Percentiles rank a stretch among this genome's conserved stretches.
Evolutionary conservation across 2,797 vertebrate species (phyloP).

Genomic region (Tapirus indicus): DNA sequence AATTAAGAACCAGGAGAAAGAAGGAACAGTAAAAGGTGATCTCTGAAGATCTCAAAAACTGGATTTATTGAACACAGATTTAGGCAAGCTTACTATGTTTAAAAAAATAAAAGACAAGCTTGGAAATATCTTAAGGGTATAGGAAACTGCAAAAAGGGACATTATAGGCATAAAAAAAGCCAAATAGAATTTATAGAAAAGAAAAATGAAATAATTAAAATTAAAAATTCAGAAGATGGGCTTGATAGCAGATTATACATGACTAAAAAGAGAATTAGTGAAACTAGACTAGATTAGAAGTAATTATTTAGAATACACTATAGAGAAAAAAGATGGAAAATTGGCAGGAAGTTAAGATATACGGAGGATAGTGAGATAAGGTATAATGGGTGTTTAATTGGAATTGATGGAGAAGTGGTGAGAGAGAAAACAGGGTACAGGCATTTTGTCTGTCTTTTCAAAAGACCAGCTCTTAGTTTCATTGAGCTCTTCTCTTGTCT

Average conservation of each 20-base stretch:
- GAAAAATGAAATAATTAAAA: conserved; percentile 37
- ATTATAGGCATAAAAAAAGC: not conserved
- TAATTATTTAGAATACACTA: not conserved
- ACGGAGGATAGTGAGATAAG: not conserved
- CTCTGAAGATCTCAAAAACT: not conserved
- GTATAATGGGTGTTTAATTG: not conserved
- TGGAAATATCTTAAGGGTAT: not conserved
- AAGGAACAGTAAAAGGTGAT: not conserved
- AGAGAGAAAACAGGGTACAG: not conserved
- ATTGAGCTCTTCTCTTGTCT: not conserved
- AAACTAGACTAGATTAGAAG: not conserved
- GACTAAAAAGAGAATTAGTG: conserved; percentile 10
- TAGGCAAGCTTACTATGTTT: not conserved
- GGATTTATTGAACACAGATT: not conserved
- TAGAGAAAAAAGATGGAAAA: not conserved
- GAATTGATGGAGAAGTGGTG: not conserved
- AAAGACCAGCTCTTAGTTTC: not conserved
- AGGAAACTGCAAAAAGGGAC: not conserved
- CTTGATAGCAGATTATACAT: not conserved
- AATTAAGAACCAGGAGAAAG: not conserved
- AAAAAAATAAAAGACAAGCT: conserved; percentile 27
- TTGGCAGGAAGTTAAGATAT: not conserved
- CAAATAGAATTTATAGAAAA: conserved; percentile 14
- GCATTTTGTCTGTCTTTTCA: not conserved
- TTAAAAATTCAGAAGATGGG: not conserved